Evolutionary conservation across 2,113 vertebrate genomes (phyloP), one percentile per base, ranked within the genome.

Genomic region (Emydura subglobosa): DNA sequence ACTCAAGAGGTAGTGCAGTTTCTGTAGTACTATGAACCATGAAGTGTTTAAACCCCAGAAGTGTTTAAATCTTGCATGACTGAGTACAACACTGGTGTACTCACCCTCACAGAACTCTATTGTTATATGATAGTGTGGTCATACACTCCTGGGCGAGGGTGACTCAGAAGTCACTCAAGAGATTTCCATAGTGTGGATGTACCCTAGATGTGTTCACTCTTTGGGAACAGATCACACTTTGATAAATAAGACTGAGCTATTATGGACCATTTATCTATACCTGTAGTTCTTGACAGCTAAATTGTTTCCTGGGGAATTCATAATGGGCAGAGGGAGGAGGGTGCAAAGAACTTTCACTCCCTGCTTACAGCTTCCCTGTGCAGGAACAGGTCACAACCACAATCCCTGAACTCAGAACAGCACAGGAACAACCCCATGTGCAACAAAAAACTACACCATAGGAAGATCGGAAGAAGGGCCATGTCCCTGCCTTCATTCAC

Each of bases 371-470:
- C 19, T 91, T 39, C 80, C 72, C 78, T 85, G 86, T 27, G 8
- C 25, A 27, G 57, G 57, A 3, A 59, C 25, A 59, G 25, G 24
- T 59, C 31, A 85, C 17, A 59, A 47, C 42, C 0, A 0, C 61
- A 55, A 50, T 55, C 34, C 50, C 31, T 83, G 76, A 83, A 88
- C 34, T 93, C 76, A 44, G 24, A 82, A 59, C 6, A 42, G 42
- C 55, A 87, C 82, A 21, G 57, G 88, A 78, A 83, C 50, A 79
- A 61, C 59, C 79, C 55, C 54, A 0, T 42, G 84, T 83, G 81
- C 50, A 89, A 80, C 47, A 81, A 39, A 86, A 90, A 2, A 54
- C 13, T 42, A 90, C 80, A 57, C 82, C 81, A 42, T 19, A 91
- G 84, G 83, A 90, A 83, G 78, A 42, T 79, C 57, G 47, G 59